Evolutionary conservation across 2,797 vertebrate genomes (phyloP), one percentile per base, ranked within the genome.

Genomic region (Sebastes iracundus): DNA sequence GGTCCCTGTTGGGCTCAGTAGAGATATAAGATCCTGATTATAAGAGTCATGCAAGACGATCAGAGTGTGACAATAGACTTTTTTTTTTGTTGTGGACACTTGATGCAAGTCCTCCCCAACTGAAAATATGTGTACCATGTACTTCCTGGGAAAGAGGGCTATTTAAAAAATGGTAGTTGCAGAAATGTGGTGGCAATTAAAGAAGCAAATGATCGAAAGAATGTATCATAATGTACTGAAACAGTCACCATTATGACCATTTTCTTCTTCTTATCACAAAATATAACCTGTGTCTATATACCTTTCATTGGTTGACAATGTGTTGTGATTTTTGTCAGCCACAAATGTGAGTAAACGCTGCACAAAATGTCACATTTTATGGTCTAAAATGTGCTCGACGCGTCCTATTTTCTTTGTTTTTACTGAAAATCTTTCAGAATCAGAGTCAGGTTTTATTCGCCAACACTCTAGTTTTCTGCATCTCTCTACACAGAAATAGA

Each of bases 1-100:
- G 20, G 73, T 85, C 79, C 75, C 74, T 32, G 73, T 7, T 72
- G 75, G 25, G 65, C 49, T 77, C 53, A 28, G 30, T 25, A 33
- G 23, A 59, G 66, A 78, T 46, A n/a, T 42, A 14, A 22, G 52
- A 63, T 68, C 6, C 46, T 78, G 62, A 77, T 65, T 75, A 32
- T 7, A 56, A 52, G 67, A 74, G 42, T 67, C 11, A 9, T 52
- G 35, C 13, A 16, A n/a, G 11, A 69, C 6, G 13, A 85, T 77
- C 63, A 80, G 13, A 59, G 56, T 20, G 12, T 64, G 53, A 79
- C 13, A 52, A 28, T 5, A 25, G 18, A 67, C 22, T 7, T 16
- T 61, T 35, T 55, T 32, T 25, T 28, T 30, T 56, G 18, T 53
- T 25, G 6, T 10, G 10, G 28, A 58, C n/a, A 13, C 13, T 23